Conservation (phyloP, 1,140 invertebrate genomes). For the Ectropis grisescens region DNA sequence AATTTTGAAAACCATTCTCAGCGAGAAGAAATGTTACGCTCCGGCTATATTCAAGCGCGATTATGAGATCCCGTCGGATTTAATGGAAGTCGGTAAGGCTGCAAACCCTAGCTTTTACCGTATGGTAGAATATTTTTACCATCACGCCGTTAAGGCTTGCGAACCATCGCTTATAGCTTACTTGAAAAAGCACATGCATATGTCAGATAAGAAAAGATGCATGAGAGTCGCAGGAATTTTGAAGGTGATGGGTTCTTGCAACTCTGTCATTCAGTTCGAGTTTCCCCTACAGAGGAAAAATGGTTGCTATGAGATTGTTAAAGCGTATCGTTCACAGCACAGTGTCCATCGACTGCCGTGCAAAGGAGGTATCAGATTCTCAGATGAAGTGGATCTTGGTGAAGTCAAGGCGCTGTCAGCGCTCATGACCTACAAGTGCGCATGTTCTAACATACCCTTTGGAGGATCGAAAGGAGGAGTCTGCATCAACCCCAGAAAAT, state of each 20-base stretch:
- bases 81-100: conserved; percentile 71
- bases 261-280: no score
- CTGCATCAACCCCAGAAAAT: conserved; percentile 85
- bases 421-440: conserved; percentile 88
- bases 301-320: no score
- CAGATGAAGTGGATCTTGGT: conserved; percentile 77
- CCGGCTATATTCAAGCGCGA: no score
- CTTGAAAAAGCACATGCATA: conserved; percentile 68
- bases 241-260: conserved; percentile 68
- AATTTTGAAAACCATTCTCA: no score
- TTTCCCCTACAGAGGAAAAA: no score
- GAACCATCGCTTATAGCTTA: conserved; percentile 78
- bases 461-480: conserved; percentile 89
- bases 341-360: no score
- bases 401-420: conserved; percentile 89
- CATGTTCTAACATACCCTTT: conserved; percentile 86
- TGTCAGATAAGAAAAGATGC: conserved; percentile 74
- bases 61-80: conserved; percentile 74
- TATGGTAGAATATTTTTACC: conserved; percentile 83
- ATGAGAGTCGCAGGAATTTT: conserved; percentile 78
- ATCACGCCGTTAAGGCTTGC: conserved; percentile 74
- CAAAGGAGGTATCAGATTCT: conserved; percentile 86
- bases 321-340: no score
- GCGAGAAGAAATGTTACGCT: no score
- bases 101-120: conserved; percentile 78